Percentiles rank a stretch among this genome's conserved stretches.
Conservation (phyloP, 1,140 invertebrate genomes). For the Saccostrea glomerata region DNA sequence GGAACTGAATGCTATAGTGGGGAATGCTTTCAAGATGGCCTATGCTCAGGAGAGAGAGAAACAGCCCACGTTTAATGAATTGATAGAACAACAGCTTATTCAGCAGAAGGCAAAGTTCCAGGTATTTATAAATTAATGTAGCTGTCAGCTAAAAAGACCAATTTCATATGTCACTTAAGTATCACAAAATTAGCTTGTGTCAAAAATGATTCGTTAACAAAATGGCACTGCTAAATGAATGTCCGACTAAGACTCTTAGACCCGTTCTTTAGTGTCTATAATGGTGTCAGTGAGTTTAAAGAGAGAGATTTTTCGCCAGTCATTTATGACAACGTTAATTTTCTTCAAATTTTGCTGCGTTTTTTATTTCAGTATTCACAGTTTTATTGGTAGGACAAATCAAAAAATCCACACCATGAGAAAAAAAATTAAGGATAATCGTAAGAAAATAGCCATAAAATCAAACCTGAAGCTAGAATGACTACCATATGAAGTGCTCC, state of each 20-base stretch:
- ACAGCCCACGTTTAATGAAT: conserved; percentile 77
- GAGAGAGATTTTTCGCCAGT: background rate
- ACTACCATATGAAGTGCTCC: background rate
- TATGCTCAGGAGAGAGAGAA: conserved; percentile 90
- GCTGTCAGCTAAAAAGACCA: background rate
- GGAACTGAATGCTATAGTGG: conserved; percentile 91
- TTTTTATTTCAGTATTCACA: no score
- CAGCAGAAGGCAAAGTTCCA: conserved; percentile 73
- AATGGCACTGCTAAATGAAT: background rate
- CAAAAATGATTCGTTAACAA: background rate
- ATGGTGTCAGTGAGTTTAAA: background rate
- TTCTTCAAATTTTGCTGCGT: no score
- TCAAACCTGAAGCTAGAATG: background rate
- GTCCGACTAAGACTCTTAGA: no score
- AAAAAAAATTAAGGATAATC: no score
- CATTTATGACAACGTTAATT: background rate
- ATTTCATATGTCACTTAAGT: background rate
- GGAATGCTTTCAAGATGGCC: conserved; percentile 95
- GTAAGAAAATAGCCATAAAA: background rate
- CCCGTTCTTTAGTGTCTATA: background rate
- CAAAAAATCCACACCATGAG: no score
- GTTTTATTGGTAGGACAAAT: no score
- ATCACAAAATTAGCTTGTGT: background rate
- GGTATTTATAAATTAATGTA: conserved; percentile 29
- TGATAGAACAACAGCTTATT: conserved; percentile 76